Evolutionary conservation across 1,140 invertebrate genomes (phyloP).

Genomic region (Heliothis subflexa): DNA sequence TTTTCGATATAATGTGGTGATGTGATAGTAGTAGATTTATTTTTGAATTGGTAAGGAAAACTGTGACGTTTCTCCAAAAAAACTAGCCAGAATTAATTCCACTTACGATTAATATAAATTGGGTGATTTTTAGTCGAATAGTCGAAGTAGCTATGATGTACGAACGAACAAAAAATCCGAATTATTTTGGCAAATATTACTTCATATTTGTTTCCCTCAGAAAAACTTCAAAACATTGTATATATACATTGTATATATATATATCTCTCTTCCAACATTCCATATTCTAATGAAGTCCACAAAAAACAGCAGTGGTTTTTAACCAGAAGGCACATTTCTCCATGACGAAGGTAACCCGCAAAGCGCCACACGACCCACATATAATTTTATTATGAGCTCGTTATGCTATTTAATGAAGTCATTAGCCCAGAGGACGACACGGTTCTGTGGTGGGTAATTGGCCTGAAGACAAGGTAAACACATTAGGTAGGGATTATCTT

Average conservation of each 20-base stretch:
- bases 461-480: conserved; percentile 33
- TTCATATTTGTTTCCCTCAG: not conserved
- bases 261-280: not conserved
- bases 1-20: not conserved
- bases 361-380: conserved; percentile 45
- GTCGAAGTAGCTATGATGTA: no score
- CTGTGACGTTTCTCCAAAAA: not conserved
- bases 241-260: not conserved
- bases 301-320: not conserved
- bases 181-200: no score
- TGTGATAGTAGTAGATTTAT: conserved; percentile 14
- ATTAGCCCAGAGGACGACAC: conserved; percentile 32
- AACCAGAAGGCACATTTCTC: conserved; percentile 11
- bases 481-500: conserved; percentile 27
- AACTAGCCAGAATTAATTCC: no score
- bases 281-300: not conserved
- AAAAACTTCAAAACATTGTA: not conserved
- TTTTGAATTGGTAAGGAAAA: not conserved
- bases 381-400: conserved; percentile 49
- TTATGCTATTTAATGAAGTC: conserved; percentile 40
- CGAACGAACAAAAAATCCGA: no score
- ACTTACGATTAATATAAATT: no score
- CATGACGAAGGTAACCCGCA: conserved; percentile 48
- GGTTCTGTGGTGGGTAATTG: conserved; percentile 41
- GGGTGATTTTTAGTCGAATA: no score